A percentile compares a stretch with the other conserved stretches of the same genome.
These are phyloP conservation scores for Pseudeuparius sepicola DNA, from an alignment of 2,888 invertebrate genomes.

Conservation along the genomic window DNA sequence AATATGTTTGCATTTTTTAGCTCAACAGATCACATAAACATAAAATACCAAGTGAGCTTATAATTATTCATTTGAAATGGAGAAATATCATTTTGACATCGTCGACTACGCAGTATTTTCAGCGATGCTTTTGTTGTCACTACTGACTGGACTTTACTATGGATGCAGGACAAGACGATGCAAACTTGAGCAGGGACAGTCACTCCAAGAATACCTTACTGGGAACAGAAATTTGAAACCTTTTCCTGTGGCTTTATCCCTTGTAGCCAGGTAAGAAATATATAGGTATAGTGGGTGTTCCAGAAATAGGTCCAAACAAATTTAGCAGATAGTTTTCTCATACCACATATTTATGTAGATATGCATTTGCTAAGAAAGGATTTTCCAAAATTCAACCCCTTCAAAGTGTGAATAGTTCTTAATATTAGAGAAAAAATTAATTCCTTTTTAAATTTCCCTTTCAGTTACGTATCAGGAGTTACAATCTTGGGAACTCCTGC, in stretches of 20 bases:
- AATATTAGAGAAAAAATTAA: too few species aligned
- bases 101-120: constrained; percentile 64
- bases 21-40: too few species aligned
- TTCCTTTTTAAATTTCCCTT: too few species aligned
- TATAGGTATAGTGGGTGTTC: not conserved
- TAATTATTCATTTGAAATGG: too few species aligned
- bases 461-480: constrained; percentile 77
- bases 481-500: constrained; percentile 80
- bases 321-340: too few species aligned
- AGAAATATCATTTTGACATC: constrained; percentile 30
- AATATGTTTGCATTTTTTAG: too few species aligned
- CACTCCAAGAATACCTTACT: constrained; percentile 59
- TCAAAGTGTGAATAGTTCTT: too few species aligned
- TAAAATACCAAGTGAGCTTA: too few species aligned
- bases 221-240: constrained; percentile 65
- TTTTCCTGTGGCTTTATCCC: constrained; percentile 77
- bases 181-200: constrained; percentile 40
- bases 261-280: constrained; percentile 61
- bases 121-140: constrained; percentile 58
- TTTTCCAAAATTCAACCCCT: too few species aligned
- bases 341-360: too few species aligned
- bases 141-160: constrained; percentile 65
- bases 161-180: constrained; percentile 45
- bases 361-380: too few species aligned
- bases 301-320: too few species aligned